Conservation (phyloP, 2,888 invertebrate genomes). For the Hypercompe scribonia region DNA sequence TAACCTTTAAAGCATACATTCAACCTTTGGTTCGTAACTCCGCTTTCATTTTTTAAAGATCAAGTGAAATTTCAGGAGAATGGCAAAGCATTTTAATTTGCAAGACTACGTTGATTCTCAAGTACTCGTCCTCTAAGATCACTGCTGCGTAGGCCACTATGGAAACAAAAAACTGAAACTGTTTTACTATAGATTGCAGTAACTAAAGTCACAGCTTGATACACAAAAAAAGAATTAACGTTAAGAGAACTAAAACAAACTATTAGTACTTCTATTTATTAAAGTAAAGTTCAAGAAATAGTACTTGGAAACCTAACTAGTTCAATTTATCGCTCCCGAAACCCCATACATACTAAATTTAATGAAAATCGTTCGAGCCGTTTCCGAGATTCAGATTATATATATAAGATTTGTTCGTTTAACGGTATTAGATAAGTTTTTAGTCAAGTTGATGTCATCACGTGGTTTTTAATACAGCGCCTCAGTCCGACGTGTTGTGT, state of each 20-base stretch:
- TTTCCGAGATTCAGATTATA: no score
- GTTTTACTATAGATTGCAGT: no score
- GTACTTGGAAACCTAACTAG: no score
- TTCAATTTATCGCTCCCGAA: no score
- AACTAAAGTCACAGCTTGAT: no score
- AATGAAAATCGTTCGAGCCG: no score
- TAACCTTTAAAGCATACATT: constrained; percentile 16
- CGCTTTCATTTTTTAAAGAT: constrained; percentile 38
- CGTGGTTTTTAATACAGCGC: not conserved
- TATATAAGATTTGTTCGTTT: no score
- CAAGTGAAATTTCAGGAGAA: constrained; percentile 32
- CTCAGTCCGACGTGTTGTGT: not conserved
- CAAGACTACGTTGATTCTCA: not conserved
- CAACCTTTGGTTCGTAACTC: constrained; percentile 18
- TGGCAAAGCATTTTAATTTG: constrained; percentile 12
- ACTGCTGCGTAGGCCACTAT: not conserved
- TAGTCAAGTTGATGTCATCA: not conserved
- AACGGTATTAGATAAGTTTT: no score
- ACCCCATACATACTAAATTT: no score
- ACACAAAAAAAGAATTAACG: no score
- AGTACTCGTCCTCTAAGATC: not conserved
- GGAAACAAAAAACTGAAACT: not conserved
- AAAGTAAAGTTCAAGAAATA: not conserved
- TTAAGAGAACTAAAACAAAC: not conserved
- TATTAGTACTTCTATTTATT: not conserved